Evolutionary conservation across 2,888 invertebrate species (phyloP), one percentile per base, ranked within the genome.

Genomic region (Tipula vernalis): DNA sequence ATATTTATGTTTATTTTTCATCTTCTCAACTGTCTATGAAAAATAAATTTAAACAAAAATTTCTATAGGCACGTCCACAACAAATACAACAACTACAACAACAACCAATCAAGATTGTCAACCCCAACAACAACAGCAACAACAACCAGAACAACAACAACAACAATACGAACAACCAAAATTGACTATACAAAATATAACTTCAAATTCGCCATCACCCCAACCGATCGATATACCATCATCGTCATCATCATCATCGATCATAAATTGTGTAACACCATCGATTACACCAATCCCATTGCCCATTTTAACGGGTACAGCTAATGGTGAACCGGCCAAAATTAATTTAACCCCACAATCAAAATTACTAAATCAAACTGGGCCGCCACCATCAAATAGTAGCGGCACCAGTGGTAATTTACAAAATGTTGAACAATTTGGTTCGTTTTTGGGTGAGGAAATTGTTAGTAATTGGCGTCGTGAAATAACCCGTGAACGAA

Each of bases 381-480:
- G 86, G 87, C 88, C 88, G 87, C 86, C 88, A 89, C 39, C 13
- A 28, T 28, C 28, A 28, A 28, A 89, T 88, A 86, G 85, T 86
- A 86, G 51, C 87, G 86, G 87, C 87, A 71, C 83, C 87, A 86
- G 3, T 36, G 39, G 84, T 51, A 44, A 93, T 88, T 93, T 94
- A 89, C 94, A 94, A 91, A 94, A 94, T 92, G 94, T 95, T 89
- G 95, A 95, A 90, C 93, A 94, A 89, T 95, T 95, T 93, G 95
- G 95, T 92, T 94, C 94, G 88, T 93, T 95, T 90, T 93, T 96
- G 91, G 96, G 96, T 91, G 96, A 96, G 91, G 96, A 96, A 91
- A 95, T 96, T 91, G 96, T 96, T 91, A 94, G 94, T 89, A 94
- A 95, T 91, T 95, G 95, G 95, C 94, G 95, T 90, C 94, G 95